These are phyloP conservation scores for Fistularia commersonii DNA, from an alignment of 2,797 vertebrate species.

Conservation along the genomic window DNA sequence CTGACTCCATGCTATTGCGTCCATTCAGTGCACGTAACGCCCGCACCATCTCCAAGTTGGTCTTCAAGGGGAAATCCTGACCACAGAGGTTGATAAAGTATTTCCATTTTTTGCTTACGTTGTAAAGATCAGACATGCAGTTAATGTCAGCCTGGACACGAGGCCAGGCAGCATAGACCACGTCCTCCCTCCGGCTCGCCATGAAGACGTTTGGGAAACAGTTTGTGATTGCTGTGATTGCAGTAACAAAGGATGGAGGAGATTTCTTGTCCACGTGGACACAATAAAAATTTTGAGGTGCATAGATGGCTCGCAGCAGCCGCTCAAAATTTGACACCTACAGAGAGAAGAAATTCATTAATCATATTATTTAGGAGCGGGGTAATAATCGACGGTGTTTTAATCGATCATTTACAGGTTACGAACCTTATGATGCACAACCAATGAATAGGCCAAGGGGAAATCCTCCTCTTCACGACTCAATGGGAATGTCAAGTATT, in stretches of 20 bases:
- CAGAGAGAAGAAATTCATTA: neutral
- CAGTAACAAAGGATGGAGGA: constrained; percentile 63
- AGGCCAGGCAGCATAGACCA: constrained; percentile 84
- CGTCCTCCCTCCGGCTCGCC: constrained; percentile 73
- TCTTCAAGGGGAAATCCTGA: constrained; percentile 90
- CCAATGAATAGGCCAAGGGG: constrained; percentile 87
- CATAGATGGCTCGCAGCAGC: constrained; percentile 85
- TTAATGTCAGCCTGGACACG: constrained; percentile 90
- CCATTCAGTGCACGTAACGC: constrained; percentile 76
- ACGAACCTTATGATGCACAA: constrained; percentile 83
- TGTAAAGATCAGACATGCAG: constrained; percentile 87
- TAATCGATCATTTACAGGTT: neutral
- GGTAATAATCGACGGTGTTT: neutral
- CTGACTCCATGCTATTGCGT: constrained; percentile 84
- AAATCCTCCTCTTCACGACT: constrained; percentile 84
- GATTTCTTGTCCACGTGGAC: constrained; percentile 87
- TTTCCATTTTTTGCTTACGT: constrained; percentile 74
- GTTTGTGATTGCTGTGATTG: constrained; percentile 74
- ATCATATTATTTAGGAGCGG: too few relatives aligned
- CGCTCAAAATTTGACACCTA: constrained; percentile 85
- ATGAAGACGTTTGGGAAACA: constrained; percentile 88
- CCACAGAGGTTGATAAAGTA: constrained; percentile 90
- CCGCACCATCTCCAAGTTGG: constrained; percentile 86
- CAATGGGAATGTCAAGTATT: constrained; percentile 79
- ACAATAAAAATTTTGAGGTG: constrained; percentile 89